Percentiles rank a stretch among this genome's conserved stretches.
These are phyloP conservation scores for Mantis religiosa DNA, from an alignment of 2,888 invertebrate genomes.

Conservation along the genomic window DNA sequence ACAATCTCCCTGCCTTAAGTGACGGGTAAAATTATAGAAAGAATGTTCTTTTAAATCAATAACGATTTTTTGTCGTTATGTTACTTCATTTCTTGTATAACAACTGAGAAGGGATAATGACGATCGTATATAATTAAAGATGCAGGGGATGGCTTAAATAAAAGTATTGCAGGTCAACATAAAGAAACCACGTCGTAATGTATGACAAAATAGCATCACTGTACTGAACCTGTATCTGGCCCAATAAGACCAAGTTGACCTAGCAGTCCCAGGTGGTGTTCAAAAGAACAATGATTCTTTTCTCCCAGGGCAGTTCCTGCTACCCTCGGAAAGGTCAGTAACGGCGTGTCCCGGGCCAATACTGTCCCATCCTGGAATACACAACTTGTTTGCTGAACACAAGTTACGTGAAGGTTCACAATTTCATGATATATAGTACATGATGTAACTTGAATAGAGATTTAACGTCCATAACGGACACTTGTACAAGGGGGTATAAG, in stretches of 20 bases:
- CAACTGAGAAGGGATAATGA: neutral
- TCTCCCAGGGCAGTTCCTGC: neutral
- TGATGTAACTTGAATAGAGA: neutral
- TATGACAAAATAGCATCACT: neutral
- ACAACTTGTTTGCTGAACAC: neutral
- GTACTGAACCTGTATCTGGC: neutral
- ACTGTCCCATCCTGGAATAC: neutral
- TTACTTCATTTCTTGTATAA: neutral
- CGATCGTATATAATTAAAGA: neutral
- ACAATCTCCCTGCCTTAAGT: too few species aligned
- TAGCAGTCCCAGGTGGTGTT: neutral
- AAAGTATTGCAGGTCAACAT: rapidly evolving
- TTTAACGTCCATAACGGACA: neutral
- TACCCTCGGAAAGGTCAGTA: neutral
- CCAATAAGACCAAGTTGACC: neutral
- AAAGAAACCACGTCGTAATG: neutral
- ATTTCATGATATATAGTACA: neutral
- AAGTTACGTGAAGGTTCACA: neutral
- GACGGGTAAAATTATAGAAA: too few species aligned
- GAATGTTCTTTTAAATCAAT: too few species aligned
- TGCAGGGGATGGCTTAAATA: neutral
- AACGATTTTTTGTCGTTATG: too few species aligned
- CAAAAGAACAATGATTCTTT: too few species aligned
- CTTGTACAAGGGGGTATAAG: neutral
- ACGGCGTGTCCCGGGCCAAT: neutral